Evolutionary conservation across 2,888 invertebrate species (phyloP), one percentile per base, ranked within the genome.

Genomic region (Oscheius onirici): DNA sequence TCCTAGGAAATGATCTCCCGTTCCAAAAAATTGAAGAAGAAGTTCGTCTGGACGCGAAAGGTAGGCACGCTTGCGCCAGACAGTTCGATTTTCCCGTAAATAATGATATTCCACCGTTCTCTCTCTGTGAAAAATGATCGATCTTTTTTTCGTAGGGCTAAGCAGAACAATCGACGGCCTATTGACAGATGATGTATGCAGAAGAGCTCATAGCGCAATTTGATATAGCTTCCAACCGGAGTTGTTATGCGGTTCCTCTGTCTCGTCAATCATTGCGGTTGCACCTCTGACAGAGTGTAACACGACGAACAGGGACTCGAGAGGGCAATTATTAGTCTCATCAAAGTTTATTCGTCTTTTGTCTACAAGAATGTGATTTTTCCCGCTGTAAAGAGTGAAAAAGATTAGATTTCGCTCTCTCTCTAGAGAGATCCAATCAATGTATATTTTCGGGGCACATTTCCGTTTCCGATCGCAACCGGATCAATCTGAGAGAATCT

Each of bases 21-120:
- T 15, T 11, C 49, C 24, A 63, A 49, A 46, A 63, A 46, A 26
- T 20, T 63, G 49, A 63, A 63, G 63, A 63, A 63, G 26, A 63
- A 63, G 26, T 63, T 63, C 28, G 49, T 63, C 17, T 63, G 63
- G 63, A 63, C 63, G 24, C 24, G 34, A 24, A 63, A 63, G 49
- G 63, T 58, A 41, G 17, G 58, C 26, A 20, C 46, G 15, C 20
- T 46, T 3, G 6, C 46, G 46, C 8, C 43, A 46, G 20, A 46
- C 46, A 46, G 46, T 55, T n/a, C 54, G 54, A 55, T 55, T 55
- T 55, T 55, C 60, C 60, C 43, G 40, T 41, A 34, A n/a, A n/a
- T n/a, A n/a, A 55, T 28, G 26, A 55, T 24, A 55, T 52, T 52
- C 52, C 13, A 52, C 20, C 52, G 20, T 52, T 52, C 17, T 17